These are phyloP conservation scores for Pocota personata DNA, from an alignment of 2,888 invertebrate genomes.

Conservation along the genomic window DNA sequence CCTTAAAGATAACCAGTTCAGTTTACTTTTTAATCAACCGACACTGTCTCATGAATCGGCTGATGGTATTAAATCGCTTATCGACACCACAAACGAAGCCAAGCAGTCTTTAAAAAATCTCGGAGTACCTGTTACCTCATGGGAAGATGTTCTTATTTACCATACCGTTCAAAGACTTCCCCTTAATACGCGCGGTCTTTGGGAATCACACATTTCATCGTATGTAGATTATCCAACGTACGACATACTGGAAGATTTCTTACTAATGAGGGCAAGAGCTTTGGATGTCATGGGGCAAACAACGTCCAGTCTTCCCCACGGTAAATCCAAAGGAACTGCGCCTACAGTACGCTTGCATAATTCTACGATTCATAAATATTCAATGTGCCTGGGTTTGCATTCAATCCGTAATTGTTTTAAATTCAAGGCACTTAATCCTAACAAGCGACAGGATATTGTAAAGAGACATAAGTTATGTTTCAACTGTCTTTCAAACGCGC, in stretches of 20 bases:
- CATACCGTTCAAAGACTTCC: background rate
- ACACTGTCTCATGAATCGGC: background rate
- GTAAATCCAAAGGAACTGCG: too few relatives aligned
- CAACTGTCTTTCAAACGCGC: background rate
- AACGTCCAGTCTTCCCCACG: too few relatives aligned
- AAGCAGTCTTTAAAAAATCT: slow-evolving; percentile 12
- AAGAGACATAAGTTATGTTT: background rate
- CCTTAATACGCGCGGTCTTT: background rate
- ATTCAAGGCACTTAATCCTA: background rate
- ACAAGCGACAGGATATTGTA: background rate
- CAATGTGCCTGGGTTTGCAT: background rate
- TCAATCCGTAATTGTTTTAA: slow-evolving; percentile 3
- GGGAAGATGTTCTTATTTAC: slow-evolving; percentile 30
- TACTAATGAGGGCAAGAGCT: too few relatives aligned
- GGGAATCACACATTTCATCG: background rate
- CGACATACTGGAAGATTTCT: too few relatives aligned
- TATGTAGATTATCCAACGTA: slow-evolving; percentile 17
- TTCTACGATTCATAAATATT: background rate
- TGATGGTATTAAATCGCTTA: too few relatives aligned
- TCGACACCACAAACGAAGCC: slow-evolving; percentile 35
- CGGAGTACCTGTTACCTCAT: background rate
- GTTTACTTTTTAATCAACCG: slow-evolving; percentile 6
- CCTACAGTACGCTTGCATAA: background rate
- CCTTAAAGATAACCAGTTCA: slow-evolving; percentile 10
- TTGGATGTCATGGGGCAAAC: background rate